A percentile compares a stretch with the other conserved stretches of the same genome.
phyloP scores from a whole-genome alignment of 1,140 invertebrate genomes.

The Elymnias hypermnestra region DNA sequence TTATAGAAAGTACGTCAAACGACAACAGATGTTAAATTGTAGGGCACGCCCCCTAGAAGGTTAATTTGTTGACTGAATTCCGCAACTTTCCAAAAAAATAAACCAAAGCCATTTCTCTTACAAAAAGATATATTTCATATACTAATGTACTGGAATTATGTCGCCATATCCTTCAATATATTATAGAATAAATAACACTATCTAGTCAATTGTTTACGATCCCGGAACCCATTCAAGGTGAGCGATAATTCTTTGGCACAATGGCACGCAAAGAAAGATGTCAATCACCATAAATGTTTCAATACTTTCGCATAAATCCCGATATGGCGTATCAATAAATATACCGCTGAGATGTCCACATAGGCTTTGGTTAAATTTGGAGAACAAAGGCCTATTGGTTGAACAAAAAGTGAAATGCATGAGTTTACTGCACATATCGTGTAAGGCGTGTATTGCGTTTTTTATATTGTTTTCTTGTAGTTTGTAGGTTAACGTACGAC shows the following conservation, averaged over 20 bases:
- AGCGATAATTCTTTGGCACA: slow-evolving; percentile 8
- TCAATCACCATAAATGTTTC: slow-evolving; percentile 21
- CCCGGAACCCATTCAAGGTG: slow-evolving; percentile 14
- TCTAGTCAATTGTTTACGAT: neutral
- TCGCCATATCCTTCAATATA: neutral
- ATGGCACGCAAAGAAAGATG: slow-evolving; percentile 8
- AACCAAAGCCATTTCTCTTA: no score
- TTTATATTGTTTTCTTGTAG: neutral
- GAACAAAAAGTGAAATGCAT: no score
- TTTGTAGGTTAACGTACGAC: no score
- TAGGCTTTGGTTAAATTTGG: slow-evolving; percentile 6
- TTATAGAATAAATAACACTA: neutral
- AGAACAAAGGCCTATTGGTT: slow-evolving; percentile 11
- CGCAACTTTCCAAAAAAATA: no score
- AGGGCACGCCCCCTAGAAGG: no score
- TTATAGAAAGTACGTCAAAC: no score
- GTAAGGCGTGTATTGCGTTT: no score
- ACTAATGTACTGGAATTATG: neutral
- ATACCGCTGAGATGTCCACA: slow-evolving; percentile 1
- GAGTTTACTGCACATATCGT: no score
- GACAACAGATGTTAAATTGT: no score
- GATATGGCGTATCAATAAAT: slow-evolving; percentile 20
- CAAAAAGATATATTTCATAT: no score
- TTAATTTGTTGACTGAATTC: no score
- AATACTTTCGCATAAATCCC: slow-evolving; percentile 13